Conservation (phyloP, 2,888 invertebrate genomes). For the Diadegma fenestrale region DNA sequence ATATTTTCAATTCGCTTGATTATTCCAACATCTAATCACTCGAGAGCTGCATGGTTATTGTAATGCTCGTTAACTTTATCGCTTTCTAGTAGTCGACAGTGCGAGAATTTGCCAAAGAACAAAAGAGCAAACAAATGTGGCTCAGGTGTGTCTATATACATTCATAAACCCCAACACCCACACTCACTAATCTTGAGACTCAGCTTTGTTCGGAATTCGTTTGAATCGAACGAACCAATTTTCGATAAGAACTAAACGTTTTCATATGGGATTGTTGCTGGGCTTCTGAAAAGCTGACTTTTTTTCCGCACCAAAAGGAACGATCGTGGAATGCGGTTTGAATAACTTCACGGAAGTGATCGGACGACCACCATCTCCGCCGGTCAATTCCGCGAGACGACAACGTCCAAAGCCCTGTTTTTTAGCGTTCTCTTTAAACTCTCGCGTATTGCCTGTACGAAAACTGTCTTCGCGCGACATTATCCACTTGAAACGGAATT, state of each 20-base stretch:
- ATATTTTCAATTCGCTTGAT: background rate
- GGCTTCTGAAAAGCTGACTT: background rate
- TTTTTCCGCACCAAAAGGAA: slow-evolving; percentile 38
- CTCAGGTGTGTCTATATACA: slow-evolving; percentile 48
- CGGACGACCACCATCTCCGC: slow-evolving; percentile 16
- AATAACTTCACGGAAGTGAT: slow-evolving; percentile 59
- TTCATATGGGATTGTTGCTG: background rate
- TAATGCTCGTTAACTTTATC: background rate
- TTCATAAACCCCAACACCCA: slow-evolving; percentile 53
- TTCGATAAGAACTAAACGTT: background rate
- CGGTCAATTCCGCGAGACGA: slow-evolving; percentile 33
- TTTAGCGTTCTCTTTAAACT: background rate
- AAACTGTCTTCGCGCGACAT: slow-evolving; percentile 17
- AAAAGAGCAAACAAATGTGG: slow-evolving; percentile 29
- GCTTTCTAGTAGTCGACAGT: background rate
- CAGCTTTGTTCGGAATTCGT: background rate
- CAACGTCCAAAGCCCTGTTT: slow-evolving; percentile 23
- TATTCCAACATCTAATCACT: background rate
- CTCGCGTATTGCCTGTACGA: slow-evolving; percentile 31
- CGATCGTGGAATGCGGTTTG: slow-evolving; percentile 54
- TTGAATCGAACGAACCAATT: background rate
- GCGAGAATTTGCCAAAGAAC: background rate
- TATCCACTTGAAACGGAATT: background rate
- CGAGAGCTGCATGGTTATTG: background rate
- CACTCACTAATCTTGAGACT: background rate